phyloP scores from a whole-genome alignment of 2,797 vertebrate genomes.

The Chloroceryle inda region DNA sequence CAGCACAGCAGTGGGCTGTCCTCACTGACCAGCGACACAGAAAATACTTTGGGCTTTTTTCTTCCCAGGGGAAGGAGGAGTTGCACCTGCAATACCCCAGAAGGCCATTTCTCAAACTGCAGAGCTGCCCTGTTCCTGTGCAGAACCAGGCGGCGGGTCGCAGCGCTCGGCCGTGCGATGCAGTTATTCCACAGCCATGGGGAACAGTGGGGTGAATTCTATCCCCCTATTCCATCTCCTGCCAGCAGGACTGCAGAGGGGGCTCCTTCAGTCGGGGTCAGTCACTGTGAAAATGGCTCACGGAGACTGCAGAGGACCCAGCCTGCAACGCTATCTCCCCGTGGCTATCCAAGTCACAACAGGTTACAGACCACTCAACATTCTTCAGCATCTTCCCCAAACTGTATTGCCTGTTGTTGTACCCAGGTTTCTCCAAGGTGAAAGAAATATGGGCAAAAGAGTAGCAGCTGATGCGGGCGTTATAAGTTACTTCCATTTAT shows the following conservation, averaged over 20 bases:
- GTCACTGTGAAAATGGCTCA: background rate
- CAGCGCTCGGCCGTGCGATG: background rate
- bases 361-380: background rate
- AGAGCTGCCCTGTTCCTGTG: background rate
- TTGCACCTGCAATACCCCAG: accelerated
- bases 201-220: background rate
- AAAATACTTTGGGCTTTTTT: background rate
- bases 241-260: background rate
- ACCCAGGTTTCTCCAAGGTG: background rate
- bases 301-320: background rate
- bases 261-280: accelerated
- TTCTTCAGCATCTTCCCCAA: background rate
- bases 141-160: background rate
- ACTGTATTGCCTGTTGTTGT: background rate
- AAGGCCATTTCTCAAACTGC: accelerated
- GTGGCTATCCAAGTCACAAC: accelerated
- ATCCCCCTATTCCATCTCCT: background rate
- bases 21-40: background rate
- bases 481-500: background rate
- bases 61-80: background rate
- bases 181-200: background rate
- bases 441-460: background rate
- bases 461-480: background rate
- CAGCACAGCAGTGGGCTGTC: background rate
- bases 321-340: background rate